These are phyloP conservation scores for Drosophila setosimentum DNA, from an alignment of 2,888 invertebrate species.

Conservation along the genomic window DNA sequence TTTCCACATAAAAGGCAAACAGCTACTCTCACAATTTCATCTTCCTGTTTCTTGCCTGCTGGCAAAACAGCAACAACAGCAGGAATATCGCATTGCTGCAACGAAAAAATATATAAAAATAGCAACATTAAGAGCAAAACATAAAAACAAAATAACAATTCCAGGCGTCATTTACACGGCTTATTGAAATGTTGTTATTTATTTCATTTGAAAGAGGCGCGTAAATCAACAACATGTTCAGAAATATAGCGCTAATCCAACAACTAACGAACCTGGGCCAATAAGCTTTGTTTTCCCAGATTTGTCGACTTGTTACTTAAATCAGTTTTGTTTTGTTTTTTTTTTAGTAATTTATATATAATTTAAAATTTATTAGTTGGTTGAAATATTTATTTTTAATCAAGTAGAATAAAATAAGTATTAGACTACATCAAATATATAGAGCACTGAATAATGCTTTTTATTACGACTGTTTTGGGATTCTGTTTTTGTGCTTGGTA, in stretches of 20 bases:
- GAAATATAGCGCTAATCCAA: background rate
- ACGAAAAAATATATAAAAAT: slow-evolving; percentile 20
- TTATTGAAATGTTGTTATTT: slow-evolving; percentile 19
- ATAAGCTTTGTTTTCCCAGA: background rate
- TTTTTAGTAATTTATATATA: background rate
- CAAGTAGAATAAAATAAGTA: background rate
- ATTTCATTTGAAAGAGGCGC: slow-evolving; percentile 7
- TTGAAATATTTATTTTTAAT: background rate
- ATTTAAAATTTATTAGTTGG: background rate
- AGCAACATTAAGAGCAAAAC: slow-evolving; percentile 1
- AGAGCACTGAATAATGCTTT: background rate
- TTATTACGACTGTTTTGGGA: background rate
- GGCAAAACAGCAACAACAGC: slow-evolving; percentile 28
- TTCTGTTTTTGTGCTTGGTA: background rate
- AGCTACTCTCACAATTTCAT: slow-evolving; percentile 43
- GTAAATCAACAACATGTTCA: background rate
- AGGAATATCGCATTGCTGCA: slow-evolving; percentile 1
- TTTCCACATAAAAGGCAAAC: slow-evolving; percentile 54
- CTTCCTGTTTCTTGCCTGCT: slow-evolving; percentile 28
- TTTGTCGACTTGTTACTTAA: background rate
- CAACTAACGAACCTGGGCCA: background rate
- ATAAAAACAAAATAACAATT: background rate
- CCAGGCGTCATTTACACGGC: slow-evolving; percentile 8
- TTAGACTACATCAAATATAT: too few species aligned
- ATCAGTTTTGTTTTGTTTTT: background rate